Percentiles rank a stretch among this genome's conserved stretches.
phyloP scores from a whole-genome alignment of 2,888 invertebrate genomes.

The Bellardia bayeri region DNA sequence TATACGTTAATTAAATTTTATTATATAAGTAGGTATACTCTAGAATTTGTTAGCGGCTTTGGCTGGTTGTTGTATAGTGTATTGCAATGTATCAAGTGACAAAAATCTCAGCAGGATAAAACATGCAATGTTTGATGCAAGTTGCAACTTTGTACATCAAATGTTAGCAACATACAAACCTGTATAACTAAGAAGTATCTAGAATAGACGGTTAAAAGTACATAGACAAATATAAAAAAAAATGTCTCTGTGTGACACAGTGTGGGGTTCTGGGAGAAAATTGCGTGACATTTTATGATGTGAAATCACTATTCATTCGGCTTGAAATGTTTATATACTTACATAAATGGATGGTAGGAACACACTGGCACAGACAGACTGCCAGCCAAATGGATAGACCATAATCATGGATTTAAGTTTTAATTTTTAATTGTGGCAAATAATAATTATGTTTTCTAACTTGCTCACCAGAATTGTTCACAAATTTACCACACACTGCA shows the following conservation, averaged over 20 bases:
- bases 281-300: conserved; percentile 75
- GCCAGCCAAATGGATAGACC: neutral
- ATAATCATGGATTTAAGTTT: conserved; percentile 62
- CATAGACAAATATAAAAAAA: conserved; percentile 22
- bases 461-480: conserved; percentile 40
- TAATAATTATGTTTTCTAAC: conserved; percentile 69
- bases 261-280: conserved; percentile 21
- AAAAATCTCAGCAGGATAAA: conserved; percentile 73
- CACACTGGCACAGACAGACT: neutral
- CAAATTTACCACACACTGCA: conserved; percentile 63
- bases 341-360: neutral
- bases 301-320: conserved; percentile 53
- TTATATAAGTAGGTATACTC: neutral
- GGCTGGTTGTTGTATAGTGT: neutral
- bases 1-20: conserved; percentile 64
- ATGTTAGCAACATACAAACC: no score
- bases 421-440: conserved; percentile 72
- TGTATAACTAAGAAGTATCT: no score
- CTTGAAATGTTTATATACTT: neutral
- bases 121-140: conserved; percentile 69
- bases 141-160: conserved; percentile 32
- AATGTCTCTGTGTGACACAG: conserved; percentile 47
- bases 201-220: neutral
- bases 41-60: neutral
- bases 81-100: conserved; percentile 69